Base-by-base conservation (phyloP, 2,113 vertebrate species). In the Martes martes region DNA sequence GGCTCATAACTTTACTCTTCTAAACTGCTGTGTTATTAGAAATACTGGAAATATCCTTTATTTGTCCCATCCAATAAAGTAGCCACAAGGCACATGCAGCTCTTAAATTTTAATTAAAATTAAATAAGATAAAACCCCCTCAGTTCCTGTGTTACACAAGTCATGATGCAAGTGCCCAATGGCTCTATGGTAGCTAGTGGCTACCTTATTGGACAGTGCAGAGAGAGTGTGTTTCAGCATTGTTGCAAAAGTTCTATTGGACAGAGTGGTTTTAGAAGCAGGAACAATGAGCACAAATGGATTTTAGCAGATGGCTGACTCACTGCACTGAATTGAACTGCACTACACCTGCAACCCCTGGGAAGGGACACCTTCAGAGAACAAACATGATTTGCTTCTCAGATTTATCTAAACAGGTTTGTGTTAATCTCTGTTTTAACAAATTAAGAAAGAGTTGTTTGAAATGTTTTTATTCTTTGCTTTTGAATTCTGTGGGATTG, bases 231-330 rank as follows among this genome's bases (percentile, higher is more conserved):
- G 59, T 52, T 69, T 59, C 31, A 83, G 19, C 76, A 55, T 0
- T 28, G 28, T 6, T 57, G 80, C 57, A 76, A 47, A 61, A 42
- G 69, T 28, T 82, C 88, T 71, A 55, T 15, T 84, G 89, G 74
- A 79, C 50, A 82, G 67, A 11, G 8, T 65, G 55, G n/a, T 14
- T 39, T 98, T 98, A 97, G 96, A 97, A 99, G 99, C 24, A 0
- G 83, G 33, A 96, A 95, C 33, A 69, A 69, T 28, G 92, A 57
- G 39, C 91, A 15, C 93, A 97, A 50, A 99, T 99, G 89, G 98
- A 99, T 98, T 98, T 97, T 97, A 91, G 79, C 97, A 94, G 95
- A 83, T 71, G 96, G 98, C 95, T 92, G 78, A 94, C n/a, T 98
- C 97, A 79, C n/a, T 61, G 79, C 28, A 52, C 42, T 33, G 47